These are phyloP conservation scores for Meganola albula DNA, from an alignment of 2,888 invertebrate genomes.

Conservation along the genomic window DNA sequence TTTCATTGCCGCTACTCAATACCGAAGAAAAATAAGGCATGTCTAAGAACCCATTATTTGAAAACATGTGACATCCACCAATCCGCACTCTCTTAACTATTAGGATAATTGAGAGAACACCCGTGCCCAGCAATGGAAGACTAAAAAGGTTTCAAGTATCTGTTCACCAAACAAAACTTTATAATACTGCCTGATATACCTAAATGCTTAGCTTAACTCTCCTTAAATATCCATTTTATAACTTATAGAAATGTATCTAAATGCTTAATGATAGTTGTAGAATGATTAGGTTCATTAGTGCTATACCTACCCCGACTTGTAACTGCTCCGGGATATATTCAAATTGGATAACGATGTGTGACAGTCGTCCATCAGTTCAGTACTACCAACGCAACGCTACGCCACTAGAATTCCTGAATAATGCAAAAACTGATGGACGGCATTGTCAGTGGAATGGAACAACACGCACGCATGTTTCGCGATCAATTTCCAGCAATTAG, in stretches of 20 bases:
- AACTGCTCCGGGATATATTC: constrained; percentile 33
- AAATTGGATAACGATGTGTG: constrained; percentile 46
- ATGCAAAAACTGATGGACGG: constrained; percentile 19
- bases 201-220: too few relatives aligned
- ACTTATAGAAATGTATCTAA: constrained; percentile 19
- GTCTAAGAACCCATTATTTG: too few relatives aligned
- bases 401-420: constrained; percentile 20
- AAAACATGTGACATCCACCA: too few relatives aligned
- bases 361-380: constrained; percentile 29
- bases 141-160: too few relatives aligned
- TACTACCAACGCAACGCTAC: constrained; percentile 12
- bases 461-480: constrained; percentile 7
- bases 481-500: constrained; percentile 24
- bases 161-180: too few relatives aligned
- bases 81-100: too few relatives aligned
- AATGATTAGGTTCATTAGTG: constrained; percentile 11
- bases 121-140: too few relatives aligned
- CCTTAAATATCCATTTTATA: constrained; percentile 19
- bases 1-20: too few relatives aligned
- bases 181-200: too few relatives aligned
- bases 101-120: too few relatives aligned
- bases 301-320: too few relatives aligned
- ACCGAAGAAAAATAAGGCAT: too few relatives aligned
- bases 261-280: constrained; percentile 9
- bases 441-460: constrained; percentile 17